A percentile compares a stretch with the other conserved stretches of the same genome.
These are phyloP conservation scores for Hermaeophaga mercurialis DNA, from an alignment of 2,888 invertebrate species.

Conservation along the genomic window DNA sequence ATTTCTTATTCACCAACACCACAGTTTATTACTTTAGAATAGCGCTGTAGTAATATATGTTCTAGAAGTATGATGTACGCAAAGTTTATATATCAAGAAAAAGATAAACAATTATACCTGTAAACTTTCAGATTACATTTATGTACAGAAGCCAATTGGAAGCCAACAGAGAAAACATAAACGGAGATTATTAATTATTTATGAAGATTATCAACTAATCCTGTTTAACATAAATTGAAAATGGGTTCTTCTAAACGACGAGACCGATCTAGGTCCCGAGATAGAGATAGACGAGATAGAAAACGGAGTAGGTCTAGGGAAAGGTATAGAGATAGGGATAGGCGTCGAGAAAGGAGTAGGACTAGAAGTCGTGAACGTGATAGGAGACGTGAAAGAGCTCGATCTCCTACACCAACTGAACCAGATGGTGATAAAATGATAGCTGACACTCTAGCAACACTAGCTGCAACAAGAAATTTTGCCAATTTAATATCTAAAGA, in stretches of 20 bases:
- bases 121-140: neutral
- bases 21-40: too few species aligned
- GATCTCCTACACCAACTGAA: conserved; percentile 46
- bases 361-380: conserved; percentile 55
- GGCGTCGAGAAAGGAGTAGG: conserved; percentile 47
- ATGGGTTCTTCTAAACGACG: conserved; percentile 63
- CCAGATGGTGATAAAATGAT: conserved; percentile 59
- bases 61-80: too few species aligned
- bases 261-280: conserved; percentile 50
- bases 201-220: neutral
- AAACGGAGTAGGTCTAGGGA: conserved; percentile 50
- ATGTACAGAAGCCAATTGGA: neutral
- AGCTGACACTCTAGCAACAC: conserved; percentile 59
- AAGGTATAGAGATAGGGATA: conserved; percentile 49
- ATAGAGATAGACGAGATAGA: conserved; percentile 50
- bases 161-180: neutral
- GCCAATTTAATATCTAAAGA: conserved; percentile 56
- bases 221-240: neutral
- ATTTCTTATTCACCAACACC: too few species aligned
- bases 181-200: neutral
- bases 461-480: conserved; percentile 61
- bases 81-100: neutral
- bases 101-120: neutral
- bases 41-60: too few species aligned
- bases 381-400: conserved; percentile 47